These are phyloP conservation scores for Boleophthalmus pectinirostris DNA, from an alignment of 2,113 vertebrate species.

Conservation along the genomic window DNA sequence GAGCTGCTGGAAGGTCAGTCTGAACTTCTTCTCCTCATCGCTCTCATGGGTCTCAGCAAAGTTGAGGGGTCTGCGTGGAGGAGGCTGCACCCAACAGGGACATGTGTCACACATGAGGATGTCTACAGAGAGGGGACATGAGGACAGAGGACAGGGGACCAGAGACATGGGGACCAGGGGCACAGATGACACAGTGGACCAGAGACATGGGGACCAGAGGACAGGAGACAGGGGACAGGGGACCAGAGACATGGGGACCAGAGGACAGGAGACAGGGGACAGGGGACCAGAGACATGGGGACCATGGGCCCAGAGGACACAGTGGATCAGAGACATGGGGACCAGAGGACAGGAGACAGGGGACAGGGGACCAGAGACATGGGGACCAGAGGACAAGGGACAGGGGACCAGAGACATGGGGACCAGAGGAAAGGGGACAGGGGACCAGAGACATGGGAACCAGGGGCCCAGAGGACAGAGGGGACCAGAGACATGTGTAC, in stretches of 20 bases:
- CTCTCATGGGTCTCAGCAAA: conserved; percentile 76
- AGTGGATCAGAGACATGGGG: no score
- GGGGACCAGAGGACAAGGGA: no score
- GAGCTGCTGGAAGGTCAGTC: conserved; percentile 84
- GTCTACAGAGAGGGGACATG: no score
- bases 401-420: no score
- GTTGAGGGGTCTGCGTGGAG: conserved; percentile 56
- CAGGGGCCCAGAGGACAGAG: not conserved
- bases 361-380: no score
- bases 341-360: no score
- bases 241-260: no score
- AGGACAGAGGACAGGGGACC: not conserved
- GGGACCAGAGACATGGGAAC: no score
- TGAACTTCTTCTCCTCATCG: conserved; percentile 84
- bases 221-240: no score
- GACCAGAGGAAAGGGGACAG: not conserved
- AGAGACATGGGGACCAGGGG: not conserved
- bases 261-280: no score
- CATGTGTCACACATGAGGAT: not conserved
- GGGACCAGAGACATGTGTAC: not conserved
- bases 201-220: no score
- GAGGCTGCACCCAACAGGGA: conserved; percentile 55
- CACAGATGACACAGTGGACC: not conserved
- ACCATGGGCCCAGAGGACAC: not conserved
- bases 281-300: not conserved